Percentiles rank a stretch among this genome's conserved stretches.
phyloP scores from a whole-genome alignment of 2,797 vertebrate species.

The Sphenopsis melanotis region DNA sequence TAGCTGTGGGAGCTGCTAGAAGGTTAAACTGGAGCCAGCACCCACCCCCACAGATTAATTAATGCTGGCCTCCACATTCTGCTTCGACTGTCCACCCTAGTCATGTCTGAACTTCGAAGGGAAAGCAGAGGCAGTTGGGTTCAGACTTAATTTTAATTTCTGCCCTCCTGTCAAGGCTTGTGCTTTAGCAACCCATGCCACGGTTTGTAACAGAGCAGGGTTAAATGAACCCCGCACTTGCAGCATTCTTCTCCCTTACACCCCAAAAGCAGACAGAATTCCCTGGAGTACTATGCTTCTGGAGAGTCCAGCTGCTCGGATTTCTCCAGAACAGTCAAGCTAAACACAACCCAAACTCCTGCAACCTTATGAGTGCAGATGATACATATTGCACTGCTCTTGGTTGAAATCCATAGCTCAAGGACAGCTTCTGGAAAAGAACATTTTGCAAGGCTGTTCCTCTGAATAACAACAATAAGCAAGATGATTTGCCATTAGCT shows the following conservation, averaged over 20 bases:
- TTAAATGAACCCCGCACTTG: not conserved
- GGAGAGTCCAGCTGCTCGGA: not conserved
- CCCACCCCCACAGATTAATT: not conserved
- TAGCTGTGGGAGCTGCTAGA: not conserved
- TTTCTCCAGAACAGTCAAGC: not conserved
- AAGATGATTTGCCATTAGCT: not conserved
- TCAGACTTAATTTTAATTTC: not conserved
- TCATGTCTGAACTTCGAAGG: not conserved
- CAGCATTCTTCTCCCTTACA: accelerated
- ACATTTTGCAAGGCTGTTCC: not conserved
- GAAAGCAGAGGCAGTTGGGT: not conserved
- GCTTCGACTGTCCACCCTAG: not conserved
- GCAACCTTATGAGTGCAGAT: not conserved
- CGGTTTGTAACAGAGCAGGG: not conserved
- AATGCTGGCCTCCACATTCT: not conserved
- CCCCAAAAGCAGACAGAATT: not conserved
- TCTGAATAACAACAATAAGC: not conserved
- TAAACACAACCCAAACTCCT: not conserved
- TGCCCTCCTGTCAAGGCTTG: not conserved
- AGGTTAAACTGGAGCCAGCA: not conserved
- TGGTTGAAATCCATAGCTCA: not conserved
- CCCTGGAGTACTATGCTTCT: accelerated
- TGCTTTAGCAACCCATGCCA: not conserved
- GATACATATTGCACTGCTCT: not conserved
- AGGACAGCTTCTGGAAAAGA: not conserved